Evolutionary conservation across 37 sponge, comb jelly and placozoan species (phyloP), one percentile per base, ranked within the genome.

Genomic region (Ianthella basta): DNA sequence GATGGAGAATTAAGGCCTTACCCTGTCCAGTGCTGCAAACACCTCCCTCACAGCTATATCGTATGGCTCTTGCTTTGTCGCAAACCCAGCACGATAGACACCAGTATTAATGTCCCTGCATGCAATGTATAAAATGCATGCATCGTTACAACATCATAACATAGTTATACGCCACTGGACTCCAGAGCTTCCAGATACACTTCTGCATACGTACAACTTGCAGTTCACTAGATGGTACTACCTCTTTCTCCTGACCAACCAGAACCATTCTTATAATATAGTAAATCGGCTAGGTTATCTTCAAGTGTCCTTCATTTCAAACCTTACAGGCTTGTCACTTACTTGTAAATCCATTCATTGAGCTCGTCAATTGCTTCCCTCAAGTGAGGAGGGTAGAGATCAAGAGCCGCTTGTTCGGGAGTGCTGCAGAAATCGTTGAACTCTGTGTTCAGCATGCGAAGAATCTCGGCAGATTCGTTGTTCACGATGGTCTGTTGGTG

Each of bases 71-170:
- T 97, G 97, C 25, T 79, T 86, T 0, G 91, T 90, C 44, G 97
- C 97, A 92, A 95, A 95, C n/a, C 97, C 97, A 36, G 91, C 77
- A n/a, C 86, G 72, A 56, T 97, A 97, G 74, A 97, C 97, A 24
- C 93, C 95, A 89, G 89, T 92, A 80, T 97, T 97, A 68, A 95
- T 88, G 27, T 89, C 86, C 79, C 95, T 93, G 61, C 34, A 80
- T n/a, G n/a, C n/a, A n/a, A n/a, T n/a, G n/a, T n/a, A n/a, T n/a
- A n/a, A n/a, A n/a, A n/a, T n/a, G n/a, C n/a, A n/a, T n/a, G n/a
- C n/a, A n/a, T n/a, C n/a, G n/a, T n/a, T n/a, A n/a, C n/a, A n/a
- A n/a, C n/a, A n/a, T n/a, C n/a, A n/a, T n/a, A n/a, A n/a, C n/a
- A n/a, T 10, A 44, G 50, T 8, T n/a, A n/a, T n/a, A n/a, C n/a